Percentiles rank a stretch among this genome's conserved stretches.
These are phyloP conservation scores for Gymnorhina tibicen DNA, from an alignment of 2,113 vertebrate species.

Conservation along the genomic window DNA sequence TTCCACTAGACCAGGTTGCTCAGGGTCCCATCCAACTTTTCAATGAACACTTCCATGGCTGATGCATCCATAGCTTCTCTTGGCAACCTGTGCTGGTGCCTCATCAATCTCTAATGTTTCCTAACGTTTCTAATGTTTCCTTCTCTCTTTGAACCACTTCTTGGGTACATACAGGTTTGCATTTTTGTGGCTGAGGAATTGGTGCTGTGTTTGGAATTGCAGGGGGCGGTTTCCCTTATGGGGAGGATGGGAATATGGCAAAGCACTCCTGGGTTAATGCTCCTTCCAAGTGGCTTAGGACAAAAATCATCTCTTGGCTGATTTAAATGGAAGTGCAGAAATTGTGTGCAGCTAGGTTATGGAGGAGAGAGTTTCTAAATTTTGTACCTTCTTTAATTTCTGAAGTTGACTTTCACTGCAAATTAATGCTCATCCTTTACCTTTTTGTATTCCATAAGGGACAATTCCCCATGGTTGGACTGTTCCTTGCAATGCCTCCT, in stretches of 20 bases:
- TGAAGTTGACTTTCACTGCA: neutral
- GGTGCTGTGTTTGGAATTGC: neutral
- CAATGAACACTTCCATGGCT: neutral
- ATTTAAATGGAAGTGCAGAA: neutral
- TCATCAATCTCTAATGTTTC: neutral
- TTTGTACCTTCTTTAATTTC: neutral
- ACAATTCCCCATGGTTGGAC: neutral
- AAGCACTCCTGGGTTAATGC: neutral
- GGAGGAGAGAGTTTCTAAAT: neutral
- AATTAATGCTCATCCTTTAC: neutral
- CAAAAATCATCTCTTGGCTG: neutral
- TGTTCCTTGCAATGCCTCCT: neutral
- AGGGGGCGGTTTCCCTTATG: rapidly evolving
- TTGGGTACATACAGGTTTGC: neutral
- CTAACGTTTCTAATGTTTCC: neutral
- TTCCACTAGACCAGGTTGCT: neutral
- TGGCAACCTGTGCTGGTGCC: neutral
- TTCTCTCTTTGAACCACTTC: neutral
- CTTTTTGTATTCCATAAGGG: neutral
- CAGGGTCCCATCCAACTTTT: neutral
- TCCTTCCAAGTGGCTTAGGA: neutral
- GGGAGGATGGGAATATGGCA: neutral
- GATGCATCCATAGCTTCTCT: neutral
- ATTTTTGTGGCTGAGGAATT: neutral
- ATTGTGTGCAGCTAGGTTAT: rapidly evolving